phyloP scores from a whole-genome alignment of 2,797 vertebrate genomes.

The Notolabrus celidotus region DNA sequence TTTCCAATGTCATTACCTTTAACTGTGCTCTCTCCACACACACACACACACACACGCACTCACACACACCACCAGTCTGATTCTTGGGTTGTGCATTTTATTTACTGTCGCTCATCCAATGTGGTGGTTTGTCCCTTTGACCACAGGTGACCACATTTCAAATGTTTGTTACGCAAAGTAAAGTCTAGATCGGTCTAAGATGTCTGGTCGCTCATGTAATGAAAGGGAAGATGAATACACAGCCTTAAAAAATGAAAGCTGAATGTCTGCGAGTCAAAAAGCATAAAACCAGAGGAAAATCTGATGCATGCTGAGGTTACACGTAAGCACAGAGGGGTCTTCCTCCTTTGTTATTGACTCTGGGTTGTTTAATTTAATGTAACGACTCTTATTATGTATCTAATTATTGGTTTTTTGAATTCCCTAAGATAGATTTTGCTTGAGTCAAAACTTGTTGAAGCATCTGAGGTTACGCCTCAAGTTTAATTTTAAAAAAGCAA shows the following conservation, averaged over 20 bases:
- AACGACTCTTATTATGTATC: no score
- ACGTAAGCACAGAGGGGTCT: not conserved
- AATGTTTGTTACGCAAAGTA: slow-evolving; percentile 27
- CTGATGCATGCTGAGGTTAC: slow-evolving; percentile 17
- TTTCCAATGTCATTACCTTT: slow-evolving; percentile 17
- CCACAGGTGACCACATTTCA: slow-evolving; percentile 29
- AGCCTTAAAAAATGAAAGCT: not conserved
- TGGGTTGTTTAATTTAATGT: no score
- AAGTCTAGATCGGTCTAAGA: slow-evolving; percentile 7
- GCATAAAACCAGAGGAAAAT: slow-evolving; percentile 34
- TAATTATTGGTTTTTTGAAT: no score
- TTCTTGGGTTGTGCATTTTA: slow-evolving; percentile 20
- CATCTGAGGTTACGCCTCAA: no score
- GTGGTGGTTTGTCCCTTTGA: slow-evolving; percentile 24
- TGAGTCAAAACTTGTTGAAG: no score
- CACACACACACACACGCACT: not conserved
- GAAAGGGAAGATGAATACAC: slow-evolving; percentile 15
- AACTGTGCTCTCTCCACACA: not conserved
- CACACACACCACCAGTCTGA: slow-evolving; percentile 1
- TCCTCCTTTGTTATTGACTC: not conserved
- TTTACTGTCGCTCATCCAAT: slow-evolving; percentile 11
- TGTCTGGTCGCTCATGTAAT: slow-evolving; percentile 19
- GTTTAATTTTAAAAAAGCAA: no score
- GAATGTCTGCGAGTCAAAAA: slow-evolving; percentile 13
- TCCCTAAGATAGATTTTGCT: no score